Percentiles rank a stretch among this genome's conserved stretches.
These are phyloP conservation scores for Gymnoscopelus microlampas DNA, from an alignment of 2,797 vertebrate genomes.

Conservation along the genomic window DNA sequence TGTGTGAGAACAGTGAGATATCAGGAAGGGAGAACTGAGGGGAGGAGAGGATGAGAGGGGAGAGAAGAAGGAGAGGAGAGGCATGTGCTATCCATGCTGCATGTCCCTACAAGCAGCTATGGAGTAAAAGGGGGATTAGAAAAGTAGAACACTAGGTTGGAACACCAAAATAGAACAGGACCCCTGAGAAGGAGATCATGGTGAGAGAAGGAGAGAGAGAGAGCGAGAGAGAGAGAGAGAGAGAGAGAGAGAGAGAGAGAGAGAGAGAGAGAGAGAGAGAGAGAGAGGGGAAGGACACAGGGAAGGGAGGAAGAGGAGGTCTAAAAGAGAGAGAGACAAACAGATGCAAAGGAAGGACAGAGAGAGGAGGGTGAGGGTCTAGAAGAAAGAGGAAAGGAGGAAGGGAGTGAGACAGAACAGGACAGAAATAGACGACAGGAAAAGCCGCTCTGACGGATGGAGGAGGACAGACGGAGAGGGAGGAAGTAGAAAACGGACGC, in stretches of 20 bases:
- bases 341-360: background rate
- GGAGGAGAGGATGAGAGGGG: background rate
- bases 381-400: constrained; percentile 18
- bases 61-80: constrained; percentile 18
- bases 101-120: constrained; percentile 60
- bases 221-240: background rate
- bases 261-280: background rate
- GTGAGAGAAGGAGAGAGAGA: constrained; percentile 34
- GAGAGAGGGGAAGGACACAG: background rate
- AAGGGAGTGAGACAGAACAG: constrained; percentile 54
- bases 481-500: constrained; percentile 40
- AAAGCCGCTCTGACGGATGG: constrained; percentile 64
- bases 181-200: constrained; percentile 78
- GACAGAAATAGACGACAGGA: constrained; percentile 75
- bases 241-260: constrained; percentile 1
- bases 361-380: background rate
- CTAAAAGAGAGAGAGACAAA: background rate
- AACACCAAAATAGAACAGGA: constrained; percentile 83
- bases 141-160: constrained; percentile 79
- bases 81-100: constrained; percentile 27
- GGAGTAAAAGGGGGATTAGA: constrained; percentile 72
- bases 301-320: constrained; percentile 10
- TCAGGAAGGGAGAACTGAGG: constrained; percentile 16
- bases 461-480: constrained; percentile 68
- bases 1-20: constrained; percentile 3